Base-by-base conservation (phyloP, 2,888 invertebrate species). In the Microctonus hyperodae region DNA sequence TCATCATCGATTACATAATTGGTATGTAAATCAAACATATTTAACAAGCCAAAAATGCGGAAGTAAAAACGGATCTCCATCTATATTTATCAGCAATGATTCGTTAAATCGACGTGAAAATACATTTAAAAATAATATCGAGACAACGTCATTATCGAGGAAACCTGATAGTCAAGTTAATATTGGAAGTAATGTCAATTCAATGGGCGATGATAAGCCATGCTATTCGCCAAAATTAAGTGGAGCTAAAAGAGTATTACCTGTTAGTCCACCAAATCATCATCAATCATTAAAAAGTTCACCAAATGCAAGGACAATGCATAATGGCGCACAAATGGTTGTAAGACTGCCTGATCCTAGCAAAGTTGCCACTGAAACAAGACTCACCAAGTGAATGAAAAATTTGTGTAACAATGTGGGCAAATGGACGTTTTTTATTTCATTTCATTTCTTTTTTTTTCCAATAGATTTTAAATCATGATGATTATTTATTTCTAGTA, bases 1-100 rank as follows among this genome's bases (percentile, higher is more conserved):
- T 67, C 92, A 94, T 74, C 89, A 90, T 77, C 90, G 96, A n/a
- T 85, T 95, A 63, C 89, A 90, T 73, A 88, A 90, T 56, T 93
- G 93, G 92, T 83, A 83, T 65, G 75, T 79, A 48, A 88, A 88
- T 77, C 88, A 89, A 63, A 85, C 85, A 1, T 81, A 82, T 50
- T 72, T 81, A 57, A 82, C 74, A 56, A 78, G 80, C 63, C 79
- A 80, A 64, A 77, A 79, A 48, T 81, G 76, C 65, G 79, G 81
- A 48, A 78, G 81, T 5, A 77, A 78, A 64, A 75, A 79, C 6
- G 78, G 78, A 59, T 81, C 81, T 57, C 79, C 81, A 13, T 76
- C 78, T 1, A 80, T 78, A 51, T 71, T 69, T 65, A 78, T 74
- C 59, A 81, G 79, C 22, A 74, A 67, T 56, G 80, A 82, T 61